A percentile compares a stretch with the other conserved stretches of the same genome.
Conservation (phyloP, 1,140 invertebrate genomes). For the Papilio polytes region DNA sequence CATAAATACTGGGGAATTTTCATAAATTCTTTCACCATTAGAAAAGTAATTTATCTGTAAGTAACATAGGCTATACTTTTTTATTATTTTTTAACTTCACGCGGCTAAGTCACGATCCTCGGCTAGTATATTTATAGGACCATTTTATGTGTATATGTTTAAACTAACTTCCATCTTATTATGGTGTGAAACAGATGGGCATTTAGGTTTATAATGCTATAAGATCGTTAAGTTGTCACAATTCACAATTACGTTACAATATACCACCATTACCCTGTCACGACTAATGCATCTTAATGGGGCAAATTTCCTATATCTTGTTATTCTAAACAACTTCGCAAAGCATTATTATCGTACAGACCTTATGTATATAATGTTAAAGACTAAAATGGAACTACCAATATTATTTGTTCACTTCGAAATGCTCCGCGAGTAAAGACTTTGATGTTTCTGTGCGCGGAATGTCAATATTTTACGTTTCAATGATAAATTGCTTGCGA, state of each 20-base stretch:
- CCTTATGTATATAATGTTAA: background rate
- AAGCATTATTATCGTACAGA: background rate
- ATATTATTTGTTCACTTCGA: background rate
- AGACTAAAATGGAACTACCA: background rate
- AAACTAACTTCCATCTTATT: background rate
- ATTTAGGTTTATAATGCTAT: background rate
- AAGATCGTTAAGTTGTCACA: slow-evolving; percentile 11
- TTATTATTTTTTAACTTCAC: too few species aligned
- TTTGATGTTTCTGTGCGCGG: background rate
- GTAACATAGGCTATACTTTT: too few species aligned
- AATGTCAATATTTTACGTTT: background rate
- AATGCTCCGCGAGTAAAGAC: background rate
- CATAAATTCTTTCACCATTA: too few species aligned
- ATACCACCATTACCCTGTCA: slow-evolving; percentile 13
- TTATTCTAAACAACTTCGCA: background rate
- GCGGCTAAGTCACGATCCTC: too few species aligned
- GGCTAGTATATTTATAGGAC: background rate
- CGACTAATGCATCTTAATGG: slow-evolving; percentile 11
- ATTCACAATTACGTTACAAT: background rate
- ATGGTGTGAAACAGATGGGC: background rate
- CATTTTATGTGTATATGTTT: background rate
- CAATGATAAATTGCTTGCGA: background rate
- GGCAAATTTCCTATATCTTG: slow-evolving; percentile 23
- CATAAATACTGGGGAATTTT: too few species aligned
- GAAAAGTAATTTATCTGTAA: too few species aligned